These are phyloP conservation scores for Copidosoma aretas DNA, from an alignment of 2,888 invertebrate genomes.

Conservation along the genomic window DNA sequence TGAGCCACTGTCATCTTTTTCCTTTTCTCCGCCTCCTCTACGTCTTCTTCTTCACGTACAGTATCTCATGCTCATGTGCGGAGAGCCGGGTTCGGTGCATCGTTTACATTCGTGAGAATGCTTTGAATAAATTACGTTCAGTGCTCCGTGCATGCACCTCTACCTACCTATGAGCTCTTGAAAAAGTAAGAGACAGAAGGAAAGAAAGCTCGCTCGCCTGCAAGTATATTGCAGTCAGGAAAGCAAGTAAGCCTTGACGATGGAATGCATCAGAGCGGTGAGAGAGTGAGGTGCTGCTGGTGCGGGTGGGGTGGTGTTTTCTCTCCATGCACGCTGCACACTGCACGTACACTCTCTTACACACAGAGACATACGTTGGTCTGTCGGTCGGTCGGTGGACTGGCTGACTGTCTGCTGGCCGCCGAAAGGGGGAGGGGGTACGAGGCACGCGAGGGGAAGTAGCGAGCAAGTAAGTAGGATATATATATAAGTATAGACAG, in stretches of 20 bases:
- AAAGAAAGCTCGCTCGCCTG: neutral
- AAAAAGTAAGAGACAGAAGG: conserved; percentile 19
- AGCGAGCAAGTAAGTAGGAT: too few species aligned
- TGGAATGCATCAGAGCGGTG: conserved; percentile 23
- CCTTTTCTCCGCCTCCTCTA: neutral
- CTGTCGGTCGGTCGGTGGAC: too few species aligned
- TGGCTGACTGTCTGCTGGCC: neutral
- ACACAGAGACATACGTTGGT: too few species aligned
- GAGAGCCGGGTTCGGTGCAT: conserved; percentile 18
- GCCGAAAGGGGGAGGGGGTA: neutral
- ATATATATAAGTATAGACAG: too few species aligned
- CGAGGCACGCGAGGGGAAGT: neutral
- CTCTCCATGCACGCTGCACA: neutral
- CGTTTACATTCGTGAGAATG: conserved; percentile 39
- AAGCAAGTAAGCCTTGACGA: conserved; percentile 24
- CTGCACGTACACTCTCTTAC: too few species aligned
- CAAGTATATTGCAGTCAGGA: neutral
- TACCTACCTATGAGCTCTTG: neutral
- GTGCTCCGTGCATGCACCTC: neutral
- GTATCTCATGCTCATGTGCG: neutral
- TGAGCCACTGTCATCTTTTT: conserved; percentile 15
- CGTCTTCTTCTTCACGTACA: too few species aligned
- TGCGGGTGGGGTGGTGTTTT: conserved; percentile 5
- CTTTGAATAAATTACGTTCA: conserved; percentile 40
- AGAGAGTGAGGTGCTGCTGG: neutral